Evolutionary conservation across 2,113 vertebrate genomes (phyloP).

Genomic region (Zosterops lateralis): DNA sequence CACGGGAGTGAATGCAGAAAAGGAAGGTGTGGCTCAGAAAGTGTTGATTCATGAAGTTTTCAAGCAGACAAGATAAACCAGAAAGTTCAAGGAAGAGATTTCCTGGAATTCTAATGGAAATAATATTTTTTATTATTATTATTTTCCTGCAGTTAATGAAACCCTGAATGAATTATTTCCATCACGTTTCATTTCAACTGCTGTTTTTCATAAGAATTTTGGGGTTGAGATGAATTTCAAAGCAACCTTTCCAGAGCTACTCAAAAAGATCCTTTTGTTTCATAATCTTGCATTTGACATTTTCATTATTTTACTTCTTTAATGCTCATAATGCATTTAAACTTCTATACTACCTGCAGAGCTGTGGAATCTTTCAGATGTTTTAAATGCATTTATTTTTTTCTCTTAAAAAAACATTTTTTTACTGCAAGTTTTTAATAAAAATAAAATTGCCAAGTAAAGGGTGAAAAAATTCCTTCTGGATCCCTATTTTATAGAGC

Average conservation of each 20-base stretch:
- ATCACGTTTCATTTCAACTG: background rate
- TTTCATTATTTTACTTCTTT: background rate
- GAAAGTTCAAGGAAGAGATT: background rate
- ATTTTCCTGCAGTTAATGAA: background rate
- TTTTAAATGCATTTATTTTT: background rate
- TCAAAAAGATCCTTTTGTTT: background rate
- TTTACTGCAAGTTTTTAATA: background rate
- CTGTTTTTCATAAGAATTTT: background rate
- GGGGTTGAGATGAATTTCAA: background rate
- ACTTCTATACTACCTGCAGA: background rate
- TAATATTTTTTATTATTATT: background rate
- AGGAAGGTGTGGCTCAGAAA: background rate
- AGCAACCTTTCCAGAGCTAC: background rate
- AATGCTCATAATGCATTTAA: background rate
- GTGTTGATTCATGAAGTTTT: background rate
- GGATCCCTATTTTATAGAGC: background rate
- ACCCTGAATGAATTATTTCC: background rate
- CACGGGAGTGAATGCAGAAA: background rate
- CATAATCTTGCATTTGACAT: background rate
- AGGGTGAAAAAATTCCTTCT: background rate
- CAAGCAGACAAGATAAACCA: background rate
- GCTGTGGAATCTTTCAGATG: background rate
- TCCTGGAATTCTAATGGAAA: background rate
- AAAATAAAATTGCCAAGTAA: background rate
- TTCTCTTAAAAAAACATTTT: background rate